phyloP scores from a whole-genome alignment of 2,888 invertebrate genomes.

The Tenthredo scrophulariae region DNA sequence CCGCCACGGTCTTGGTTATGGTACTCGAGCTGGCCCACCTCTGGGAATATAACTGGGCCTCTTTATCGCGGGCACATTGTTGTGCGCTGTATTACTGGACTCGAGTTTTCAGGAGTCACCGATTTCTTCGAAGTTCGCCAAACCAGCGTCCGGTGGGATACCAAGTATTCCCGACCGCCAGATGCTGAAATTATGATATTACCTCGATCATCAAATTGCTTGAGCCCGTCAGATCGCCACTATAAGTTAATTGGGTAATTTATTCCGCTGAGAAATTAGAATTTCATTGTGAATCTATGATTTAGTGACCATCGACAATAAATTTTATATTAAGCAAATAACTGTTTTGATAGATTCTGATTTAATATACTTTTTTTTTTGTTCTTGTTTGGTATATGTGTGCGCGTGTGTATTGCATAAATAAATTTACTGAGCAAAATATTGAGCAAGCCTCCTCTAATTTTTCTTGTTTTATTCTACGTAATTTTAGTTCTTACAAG shows the following conservation, averaged over 20 bases:
- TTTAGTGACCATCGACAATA: background rate
- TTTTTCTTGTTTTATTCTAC: background rate
- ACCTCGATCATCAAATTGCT: background rate
- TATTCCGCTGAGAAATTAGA: background rate
- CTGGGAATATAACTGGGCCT: conserved; percentile 53
- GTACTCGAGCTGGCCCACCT: conserved; percentile 49
- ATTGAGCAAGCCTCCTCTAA: background rate
- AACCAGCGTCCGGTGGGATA: conserved; percentile 18
- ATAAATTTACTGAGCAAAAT: background rate
- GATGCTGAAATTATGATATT: background rate
- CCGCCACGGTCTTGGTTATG: conserved; percentile 66
- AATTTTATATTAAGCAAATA: background rate
- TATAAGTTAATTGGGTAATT: background rate
- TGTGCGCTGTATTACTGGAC: conserved; percentile 25
- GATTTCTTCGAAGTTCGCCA: background rate
- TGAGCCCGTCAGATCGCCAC: background rate
- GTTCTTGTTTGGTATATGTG: background rate
- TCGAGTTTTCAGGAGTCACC: conserved; percentile 9
- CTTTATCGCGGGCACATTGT: conserved; percentile 56
- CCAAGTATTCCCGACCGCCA: background rate
- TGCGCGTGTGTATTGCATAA: background rate
- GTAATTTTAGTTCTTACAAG: background rate
- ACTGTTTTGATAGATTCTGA: background rate
- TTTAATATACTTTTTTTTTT: background rate
- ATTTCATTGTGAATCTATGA: background rate